A percentile compares a stretch with the other conserved stretches of the same genome.
Evolutionary conservation across 2,113 vertebrate genomes (phyloP).

Genomic region (Pituophis catenifer): DNA sequence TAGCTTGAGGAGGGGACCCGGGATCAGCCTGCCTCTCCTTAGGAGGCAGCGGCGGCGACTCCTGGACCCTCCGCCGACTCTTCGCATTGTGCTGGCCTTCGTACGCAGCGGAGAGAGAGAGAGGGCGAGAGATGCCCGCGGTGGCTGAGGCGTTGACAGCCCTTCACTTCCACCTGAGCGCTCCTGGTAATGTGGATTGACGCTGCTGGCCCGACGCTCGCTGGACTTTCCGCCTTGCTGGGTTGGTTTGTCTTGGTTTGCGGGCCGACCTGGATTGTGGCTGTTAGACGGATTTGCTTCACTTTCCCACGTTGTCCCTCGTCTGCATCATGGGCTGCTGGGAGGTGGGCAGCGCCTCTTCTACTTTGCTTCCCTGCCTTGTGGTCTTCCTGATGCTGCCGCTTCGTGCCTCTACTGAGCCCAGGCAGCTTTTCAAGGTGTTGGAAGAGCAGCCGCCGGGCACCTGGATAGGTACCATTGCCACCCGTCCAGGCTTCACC

Average conservation of each 20-base stretch:
- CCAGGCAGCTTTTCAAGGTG: constrained; percentile 91
- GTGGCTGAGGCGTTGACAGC: neutral
- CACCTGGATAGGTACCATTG: constrained; percentile 90
- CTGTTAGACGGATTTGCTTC: neutral
- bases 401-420: constrained; percentile 70
- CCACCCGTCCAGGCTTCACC: constrained; percentile 88
- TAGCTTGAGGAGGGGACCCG: neutral
- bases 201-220: constrained; percentile 50
- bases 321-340: constrained; percentile 54
- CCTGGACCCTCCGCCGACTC: neutral
- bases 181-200: constrained; percentile 13
- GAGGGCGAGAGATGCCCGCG: neutral
- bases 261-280: neutral
- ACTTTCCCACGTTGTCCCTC: neutral
- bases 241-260: constrained; percentile 16
- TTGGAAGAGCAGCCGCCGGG: constrained; percentile 91
- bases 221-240: constrained; percentile 62
- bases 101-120: neutral
- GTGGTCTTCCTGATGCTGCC: constrained; percentile 39
- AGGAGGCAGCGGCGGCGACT: neutral
- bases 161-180: neutral
- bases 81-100: neutral
- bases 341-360: constrained; percentile 44
- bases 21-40: neutral
- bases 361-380: constrained; percentile 25